phyloP scores from a whole-genome alignment of 2,113 vertebrate species.

The Orcinus orca region DNA sequence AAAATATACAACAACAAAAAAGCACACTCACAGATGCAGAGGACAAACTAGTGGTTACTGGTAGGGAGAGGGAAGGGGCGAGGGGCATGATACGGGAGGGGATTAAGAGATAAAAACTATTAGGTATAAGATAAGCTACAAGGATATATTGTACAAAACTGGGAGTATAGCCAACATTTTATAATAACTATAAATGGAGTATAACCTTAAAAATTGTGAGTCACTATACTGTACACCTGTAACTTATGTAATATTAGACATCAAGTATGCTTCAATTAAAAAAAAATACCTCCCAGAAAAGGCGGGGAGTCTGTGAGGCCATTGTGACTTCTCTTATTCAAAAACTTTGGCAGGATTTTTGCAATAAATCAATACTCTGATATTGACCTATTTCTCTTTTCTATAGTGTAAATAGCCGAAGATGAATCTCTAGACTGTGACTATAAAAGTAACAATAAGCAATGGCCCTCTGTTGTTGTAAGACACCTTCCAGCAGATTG shows the following conservation, averaged over 20 bases:
- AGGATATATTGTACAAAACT: background rate
- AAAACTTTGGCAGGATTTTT: background rate
- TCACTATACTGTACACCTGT: background rate
- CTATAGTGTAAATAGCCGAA: background rate
- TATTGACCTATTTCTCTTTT: background rate
- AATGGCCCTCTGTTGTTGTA: background rate
- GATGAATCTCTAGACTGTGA: background rate
- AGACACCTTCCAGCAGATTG: background rate
- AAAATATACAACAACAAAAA: background rate
- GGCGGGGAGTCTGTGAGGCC: background rate
- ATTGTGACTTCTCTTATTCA: background rate
- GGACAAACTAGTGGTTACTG: fast-evolving
- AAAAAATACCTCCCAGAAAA: background rate
- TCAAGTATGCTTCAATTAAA: background rate
- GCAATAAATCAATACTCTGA: background rate
- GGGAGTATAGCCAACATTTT: background rate
- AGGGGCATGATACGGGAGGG: fast-evolving
- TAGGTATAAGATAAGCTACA: background rate
- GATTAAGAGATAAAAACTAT: background rate
- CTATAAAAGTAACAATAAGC: background rate
- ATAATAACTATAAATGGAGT: background rate
- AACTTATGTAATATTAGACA: background rate
- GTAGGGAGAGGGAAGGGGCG: background rate
- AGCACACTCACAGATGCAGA: background rate
- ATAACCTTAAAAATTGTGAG: background rate